Conservation (phyloP, 1,140 invertebrate species). For the Calliopsis andreniformis region DNA sequence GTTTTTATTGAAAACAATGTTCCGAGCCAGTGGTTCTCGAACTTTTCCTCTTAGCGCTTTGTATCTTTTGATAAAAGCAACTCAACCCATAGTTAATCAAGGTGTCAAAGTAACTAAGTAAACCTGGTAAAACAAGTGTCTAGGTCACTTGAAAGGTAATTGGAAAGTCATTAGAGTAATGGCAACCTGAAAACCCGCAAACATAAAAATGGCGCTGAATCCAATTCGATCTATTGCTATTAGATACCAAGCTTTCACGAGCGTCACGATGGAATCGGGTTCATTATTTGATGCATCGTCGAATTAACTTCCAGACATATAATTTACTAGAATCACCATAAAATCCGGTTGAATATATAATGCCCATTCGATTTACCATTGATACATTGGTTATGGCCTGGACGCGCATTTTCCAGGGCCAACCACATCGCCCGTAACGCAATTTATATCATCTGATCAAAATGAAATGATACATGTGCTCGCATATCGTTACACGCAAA, state of each 20-base stretch:
- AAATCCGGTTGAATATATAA: not conserved
- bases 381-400: constrained; percentile 1
- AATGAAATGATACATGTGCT: not conserved
- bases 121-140: no score
- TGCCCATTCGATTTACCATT: constrained; percentile 5
- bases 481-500: not conserved
- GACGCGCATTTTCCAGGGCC: not conserved
- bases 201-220: no score
- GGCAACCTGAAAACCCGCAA: no score
- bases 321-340: not conserved
- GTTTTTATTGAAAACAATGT: no score
- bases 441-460: constrained; percentile 9
- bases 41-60: no score
- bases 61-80: no score
- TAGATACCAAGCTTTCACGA: not conserved
- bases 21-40: no score
- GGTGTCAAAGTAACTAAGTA: no score
- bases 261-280: not conserved
- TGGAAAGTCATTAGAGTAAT: no score
- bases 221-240: not conserved
- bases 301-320: constrained; percentile 20
- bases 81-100: no score
- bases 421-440: not conserved
- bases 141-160: no score
- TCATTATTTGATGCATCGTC: not conserved